Percentiles rank a stretch among this genome's conserved stretches.
Evolutionary conservation across 2,888 invertebrate species (phyloP).

Genomic region (Tetheella fluctuosa): DNA sequence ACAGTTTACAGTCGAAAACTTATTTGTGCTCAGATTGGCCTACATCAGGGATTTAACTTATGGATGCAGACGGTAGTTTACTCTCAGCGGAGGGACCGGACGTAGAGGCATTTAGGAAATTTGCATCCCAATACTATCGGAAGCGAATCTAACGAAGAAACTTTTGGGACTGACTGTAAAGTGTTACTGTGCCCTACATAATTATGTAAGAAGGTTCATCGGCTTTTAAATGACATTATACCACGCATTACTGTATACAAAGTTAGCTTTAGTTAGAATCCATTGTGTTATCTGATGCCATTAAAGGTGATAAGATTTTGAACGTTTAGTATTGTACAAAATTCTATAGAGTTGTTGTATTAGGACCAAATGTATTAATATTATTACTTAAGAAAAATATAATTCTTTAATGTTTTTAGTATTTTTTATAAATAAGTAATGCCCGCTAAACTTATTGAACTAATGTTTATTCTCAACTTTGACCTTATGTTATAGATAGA

Average conservation of each 20-base stretch:
- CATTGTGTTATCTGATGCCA: neutral
- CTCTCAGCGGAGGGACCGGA: slow-evolving; percentile 37
- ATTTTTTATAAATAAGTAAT: too few species aligned
- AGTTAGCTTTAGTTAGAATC: slow-evolving; percentile 9
- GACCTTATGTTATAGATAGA: too few species aligned
- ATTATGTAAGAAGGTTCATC: slow-evolving; percentile 33
- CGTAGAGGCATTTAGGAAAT: slow-evolving; percentile 61
- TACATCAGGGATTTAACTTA: slow-evolving; percentile 60
- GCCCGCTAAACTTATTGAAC: too few species aligned
- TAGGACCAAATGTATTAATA: too few species aligned
- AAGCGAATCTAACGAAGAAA: slow-evolving; percentile 57
- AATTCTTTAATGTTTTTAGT: too few species aligned
- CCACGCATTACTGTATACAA: neutral
- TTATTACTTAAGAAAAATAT: too few species aligned
- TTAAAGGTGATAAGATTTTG: neutral
- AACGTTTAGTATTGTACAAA: neutral
- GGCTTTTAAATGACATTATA: slow-evolving; percentile 20
- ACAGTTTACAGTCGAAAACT: slow-evolving; percentile 39
- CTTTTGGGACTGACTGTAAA: slow-evolving; percentile 50
- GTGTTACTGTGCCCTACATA: slow-evolving; percentile 30
- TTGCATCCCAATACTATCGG: slow-evolving; percentile 69
- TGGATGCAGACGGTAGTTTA: slow-evolving; percentile 53
- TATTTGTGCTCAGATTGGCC: slow-evolving; percentile 51
- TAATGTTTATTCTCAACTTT: too few species aligned
- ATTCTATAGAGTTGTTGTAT: neutral